phyloP scores from a whole-genome alignment of 2,888 invertebrate genomes.

The Cremastinae sp. region DNA sequence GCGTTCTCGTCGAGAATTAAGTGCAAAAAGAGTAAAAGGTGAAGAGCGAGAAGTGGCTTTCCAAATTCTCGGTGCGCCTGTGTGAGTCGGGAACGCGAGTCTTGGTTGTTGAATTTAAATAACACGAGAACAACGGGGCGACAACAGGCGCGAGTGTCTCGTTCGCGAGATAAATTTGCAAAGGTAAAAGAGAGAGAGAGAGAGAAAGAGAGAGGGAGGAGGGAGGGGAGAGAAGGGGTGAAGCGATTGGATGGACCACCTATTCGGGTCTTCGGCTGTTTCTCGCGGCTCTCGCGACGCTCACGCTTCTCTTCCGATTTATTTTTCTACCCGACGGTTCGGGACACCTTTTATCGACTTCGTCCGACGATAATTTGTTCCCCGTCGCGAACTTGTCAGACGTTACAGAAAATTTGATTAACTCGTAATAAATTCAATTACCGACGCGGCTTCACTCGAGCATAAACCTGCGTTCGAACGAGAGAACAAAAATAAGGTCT shows the following conservation, averaged over 20 bases:
- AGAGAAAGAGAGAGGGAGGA: constrained; percentile 41
- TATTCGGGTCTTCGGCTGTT: constrained; percentile 65
- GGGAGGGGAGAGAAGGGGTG: constrained; percentile 45
- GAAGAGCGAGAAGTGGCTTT: constrained; percentile 4
- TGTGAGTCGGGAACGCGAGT: constrained; percentile 53
- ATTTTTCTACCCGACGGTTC: too few species aligned
- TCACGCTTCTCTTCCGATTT: constrained; percentile 24
- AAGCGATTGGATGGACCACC: constrained; percentile 72
- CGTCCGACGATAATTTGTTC: too few species aligned
- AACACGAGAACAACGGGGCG: constrained; percentile 76
- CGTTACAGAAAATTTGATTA: too few species aligned
- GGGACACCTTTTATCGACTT: too few species aligned
- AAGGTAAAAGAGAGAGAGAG: constrained; percentile 39
- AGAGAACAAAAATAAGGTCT: constrained; percentile 11
- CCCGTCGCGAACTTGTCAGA: too few species aligned
- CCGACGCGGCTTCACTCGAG: too few species aligned
- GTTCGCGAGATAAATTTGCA: constrained; percentile 71
- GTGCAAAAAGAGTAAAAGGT: constrained; percentile 13
- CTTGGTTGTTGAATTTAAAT: constrained; percentile 76
- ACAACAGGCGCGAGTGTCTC: constrained; percentile 70
- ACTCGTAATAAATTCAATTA: too few species aligned
- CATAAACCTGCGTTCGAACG: not conserved
- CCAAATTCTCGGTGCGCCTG: constrained; percentile 18
- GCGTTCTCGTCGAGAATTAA: constrained; percentile 1
- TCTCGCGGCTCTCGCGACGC: constrained; percentile 31